Base-by-base conservation (phyloP, 2,888 invertebrate genomes). In the Deilephila elpenor region DNA sequence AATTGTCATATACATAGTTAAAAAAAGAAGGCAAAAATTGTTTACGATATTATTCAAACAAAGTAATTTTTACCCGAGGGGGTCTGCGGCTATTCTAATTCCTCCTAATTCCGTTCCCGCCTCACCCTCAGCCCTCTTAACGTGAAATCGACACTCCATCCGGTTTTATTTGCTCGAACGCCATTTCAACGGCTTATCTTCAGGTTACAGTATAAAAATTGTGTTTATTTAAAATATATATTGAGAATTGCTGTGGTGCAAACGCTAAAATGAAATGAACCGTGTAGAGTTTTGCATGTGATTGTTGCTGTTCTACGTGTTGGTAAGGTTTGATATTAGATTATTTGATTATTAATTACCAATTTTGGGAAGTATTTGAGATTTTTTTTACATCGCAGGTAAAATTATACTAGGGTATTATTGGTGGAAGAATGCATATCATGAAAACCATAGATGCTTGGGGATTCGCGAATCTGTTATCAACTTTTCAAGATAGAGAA, bases 151-250 rank as follows among this genome's bases (percentile, higher is more conserved):
- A 82, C 87, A 84, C 84, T 84, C 80, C 82, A 84, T 83, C 82
- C 80, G 78, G 75, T 74, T 72, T 74, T 78, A 76, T 78, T 78
- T 78, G 78, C 75, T 76, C 77, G 73, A 76, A 74, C 78, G 75
- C 83, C 82, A 81, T 83, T 84, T 77, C 75, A 74, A 71, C 73
- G 77, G 85, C 85, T 90, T 91, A 90, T 90, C 89, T 85, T 78
- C 78, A 79, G 82, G 81, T 83, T 80, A 81, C 86, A 86, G 87
- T 78, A 83, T 85, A 86, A 87, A 88, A 87, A 87, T 84, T 82
- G 80, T 86, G 82, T 87, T 87, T 87, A 83, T 84, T 82, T 79
- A 76, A 78, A 78, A 78, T 80, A 75, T 67, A 67, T 67, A 67
- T 74, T 71, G 73, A 73, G 61, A 73, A 80, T 79, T 78, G 78